These are phyloP conservation scores for Prionace glauca DNA, from an alignment of 2,797 vertebrate genomes.

Conservation along the genomic window DNA sequence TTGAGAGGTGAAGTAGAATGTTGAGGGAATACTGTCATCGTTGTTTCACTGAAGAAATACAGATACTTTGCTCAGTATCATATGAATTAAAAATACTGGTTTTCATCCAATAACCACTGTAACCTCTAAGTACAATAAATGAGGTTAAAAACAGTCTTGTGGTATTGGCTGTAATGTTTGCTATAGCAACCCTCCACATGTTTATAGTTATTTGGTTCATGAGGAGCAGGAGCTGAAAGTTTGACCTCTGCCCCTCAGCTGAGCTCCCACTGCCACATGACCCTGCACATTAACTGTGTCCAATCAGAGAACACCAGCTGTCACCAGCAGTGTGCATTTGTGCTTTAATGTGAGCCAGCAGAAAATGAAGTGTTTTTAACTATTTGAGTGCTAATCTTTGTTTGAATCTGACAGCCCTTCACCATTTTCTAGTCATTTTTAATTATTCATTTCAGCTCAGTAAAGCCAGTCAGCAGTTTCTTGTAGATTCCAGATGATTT, in stretches of 20 bases:
- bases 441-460: not conserved
- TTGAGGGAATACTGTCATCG: not conserved
- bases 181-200: slow-evolving; percentile 1
- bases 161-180: not conserved
- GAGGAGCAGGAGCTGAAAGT: no score
- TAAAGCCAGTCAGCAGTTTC: not conserved
- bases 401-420: no score
- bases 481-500: not conserved
- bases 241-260: slow-evolving; percentile 4
- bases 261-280: slow-evolving; percentile 11
- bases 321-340: slow-evolving; percentile 11
- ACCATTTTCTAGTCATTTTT: not conserved
- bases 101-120: not conserved
- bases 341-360: not conserved
- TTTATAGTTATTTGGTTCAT: not conserved
- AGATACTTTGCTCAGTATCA: not conserved
- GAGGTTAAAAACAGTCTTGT: not conserved
- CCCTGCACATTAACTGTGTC: not conserved
- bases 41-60: not conserved
- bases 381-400: not conserved
- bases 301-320: slow-evolving; percentile 32
- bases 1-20: no score
- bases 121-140: not conserved
- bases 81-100: not conserved
- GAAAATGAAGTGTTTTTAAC: slow-evolving; percentile 5